Base-by-base conservation (phyloP, 2,797 vertebrate species). In the Danio choprae region DNA sequence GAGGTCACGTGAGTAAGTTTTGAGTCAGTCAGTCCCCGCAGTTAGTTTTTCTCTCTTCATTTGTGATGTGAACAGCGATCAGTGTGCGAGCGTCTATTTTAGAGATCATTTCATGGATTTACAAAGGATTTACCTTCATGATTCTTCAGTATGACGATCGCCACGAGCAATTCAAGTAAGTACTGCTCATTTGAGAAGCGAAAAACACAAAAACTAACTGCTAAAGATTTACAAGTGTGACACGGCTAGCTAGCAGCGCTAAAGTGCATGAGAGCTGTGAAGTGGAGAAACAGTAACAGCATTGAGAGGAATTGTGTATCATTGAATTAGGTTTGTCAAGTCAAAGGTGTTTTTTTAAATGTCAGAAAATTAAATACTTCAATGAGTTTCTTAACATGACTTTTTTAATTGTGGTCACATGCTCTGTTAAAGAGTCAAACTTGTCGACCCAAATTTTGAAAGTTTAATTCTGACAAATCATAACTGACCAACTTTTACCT, bases 241-340 rank as follows among this genome's bases (percentile, higher is more conserved):
- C 46, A 8, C 46, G 41, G 50, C 65, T 65, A 64, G 78, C 78
- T 80, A 73, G 60, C 40, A 65, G 48, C 59, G 78, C 59, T 73
- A 73, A 64, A 79, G 40, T 55, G 46, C 60, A 43, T 70, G 59
- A 8, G 43, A 48, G 56, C 44, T 51, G 43, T 51, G 13, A 51
- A 51, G 16, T 22, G 11, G 38, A n/a, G 29, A 69, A 22, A 44
- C 7, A 11, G 2, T 55, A 63, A 18, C 15, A 22, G 53, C 58
- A 59, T 38, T 22, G 29, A 40, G 56, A 11, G n/a, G 12, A 50
- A 4, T 22, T 10, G 44, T 7, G 1, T 46, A 40, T n/a, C 40
- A 46, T 74, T 60, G 50, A 20, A 38, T 7, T 77, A 0, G 16
- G 2, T 38, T 40, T 48, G 2, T 10, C 20, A 48, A 13, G n/a